phyloP scores from a whole-genome alignment of 2,888 invertebrate genomes.

The Opisthograptis luteolata region DNA sequence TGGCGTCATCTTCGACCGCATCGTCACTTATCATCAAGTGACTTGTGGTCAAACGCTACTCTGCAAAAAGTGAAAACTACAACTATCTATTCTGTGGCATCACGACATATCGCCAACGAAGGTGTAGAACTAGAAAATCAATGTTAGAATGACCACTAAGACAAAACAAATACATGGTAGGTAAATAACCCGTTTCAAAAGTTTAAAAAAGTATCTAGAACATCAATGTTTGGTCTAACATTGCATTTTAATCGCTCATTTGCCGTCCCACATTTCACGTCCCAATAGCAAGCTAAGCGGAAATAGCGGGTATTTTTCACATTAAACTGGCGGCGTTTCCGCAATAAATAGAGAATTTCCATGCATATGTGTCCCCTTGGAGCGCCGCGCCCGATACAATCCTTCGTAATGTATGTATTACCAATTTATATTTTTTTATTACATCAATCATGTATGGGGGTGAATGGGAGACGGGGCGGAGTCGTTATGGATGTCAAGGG shows the following conservation, averaged over 20 bases:
- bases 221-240: neutral
- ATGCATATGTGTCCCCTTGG: conserved; percentile 38
- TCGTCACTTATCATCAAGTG: no score
- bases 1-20: no score
- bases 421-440: conserved; percentile 38
- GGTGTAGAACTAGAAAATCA: no score
- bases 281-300: conserved; percentile 21
- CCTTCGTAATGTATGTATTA: conserved; percentile 34
- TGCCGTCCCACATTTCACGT: conserved; percentile 9
- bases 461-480: conserved; percentile 8
- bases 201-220: neutral
- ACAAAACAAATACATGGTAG: no score
- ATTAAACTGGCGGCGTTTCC: conserved; percentile 35
- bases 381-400: conserved; percentile 27
- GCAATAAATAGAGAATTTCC: conserved; percentile 38
- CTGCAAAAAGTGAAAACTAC: no score
- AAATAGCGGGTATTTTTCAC: conserved; percentile 33
- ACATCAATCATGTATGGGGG: conserved; percentile 29
- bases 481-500: conserved; percentile 19
- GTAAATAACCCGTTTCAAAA: neutral
- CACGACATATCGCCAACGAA: no score
- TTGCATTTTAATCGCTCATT: conserved; percentile 15
- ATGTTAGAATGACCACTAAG: no score
- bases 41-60: no score
- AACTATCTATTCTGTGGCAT: no score